These are phyloP conservation scores for Xiphophorus couchianus DNA, from an alignment of 2,113 vertebrate genomes.

Conservation along the genomic window DNA sequence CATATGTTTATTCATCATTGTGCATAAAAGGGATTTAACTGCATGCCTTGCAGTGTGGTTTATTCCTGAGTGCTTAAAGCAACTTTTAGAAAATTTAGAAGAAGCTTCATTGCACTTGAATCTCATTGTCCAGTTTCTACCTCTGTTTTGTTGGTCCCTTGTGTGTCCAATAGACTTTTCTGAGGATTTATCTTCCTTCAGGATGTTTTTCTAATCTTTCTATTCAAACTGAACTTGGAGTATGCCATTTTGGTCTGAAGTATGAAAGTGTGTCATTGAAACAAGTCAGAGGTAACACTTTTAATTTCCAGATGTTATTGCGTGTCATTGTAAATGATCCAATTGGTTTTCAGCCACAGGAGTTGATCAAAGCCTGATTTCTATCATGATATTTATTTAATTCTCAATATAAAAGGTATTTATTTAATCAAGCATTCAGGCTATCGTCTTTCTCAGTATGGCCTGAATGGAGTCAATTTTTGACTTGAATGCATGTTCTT, in stretches of 20 bases:
- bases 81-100: no score
- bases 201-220: not conserved
- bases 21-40: no score
- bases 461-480: no score
- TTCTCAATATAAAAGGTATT: not conserved
- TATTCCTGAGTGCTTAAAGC: no score
- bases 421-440: not conserved
- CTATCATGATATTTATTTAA: not conserved
- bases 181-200: not conserved
- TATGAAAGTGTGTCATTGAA: not conserved
- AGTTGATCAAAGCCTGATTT: not conserved
- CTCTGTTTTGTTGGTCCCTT: not conserved
- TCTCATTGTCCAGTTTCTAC: not conserved
- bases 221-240: not conserved
- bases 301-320: not conserved
- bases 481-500: not conserved
- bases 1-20: no score
- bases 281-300: not conserved
- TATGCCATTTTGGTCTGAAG: not conserved
- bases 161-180: not conserved
- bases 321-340: not conserved
- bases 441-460: no score
- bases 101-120: not conserved
- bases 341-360: not conserved
- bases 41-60: no score